These are phyloP conservation scores for Theretra japonica DNA, from an alignment of 2,888 invertebrate species.

Conservation along the genomic window DNA sequence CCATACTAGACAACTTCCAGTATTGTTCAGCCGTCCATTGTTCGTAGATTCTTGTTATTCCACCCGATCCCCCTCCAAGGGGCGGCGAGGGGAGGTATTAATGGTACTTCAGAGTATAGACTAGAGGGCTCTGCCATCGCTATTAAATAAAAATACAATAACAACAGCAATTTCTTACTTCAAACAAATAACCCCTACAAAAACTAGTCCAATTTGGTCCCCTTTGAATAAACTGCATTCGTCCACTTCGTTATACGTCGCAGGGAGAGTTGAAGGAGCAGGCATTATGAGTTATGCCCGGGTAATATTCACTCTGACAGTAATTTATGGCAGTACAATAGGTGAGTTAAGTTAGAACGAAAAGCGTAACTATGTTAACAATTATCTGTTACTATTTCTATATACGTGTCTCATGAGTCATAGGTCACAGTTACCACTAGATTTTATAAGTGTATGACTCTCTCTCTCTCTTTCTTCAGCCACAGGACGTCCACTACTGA, in stretches of 20 bases:
- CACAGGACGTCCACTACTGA: too few species aligned
- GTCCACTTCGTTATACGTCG: conserved; percentile 18
- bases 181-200: conserved; percentile 25
- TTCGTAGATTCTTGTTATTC: background rate
- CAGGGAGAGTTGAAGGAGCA: background rate
- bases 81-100: too few species aligned
- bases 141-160: conserved; percentile 14
- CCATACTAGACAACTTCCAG: too few species aligned
- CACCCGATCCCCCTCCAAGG: background rate
- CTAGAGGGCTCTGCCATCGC: background rate
- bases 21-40: too few species aligned
- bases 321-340: background rate
- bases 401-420: too few species aligned
- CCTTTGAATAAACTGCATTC: conserved; percentile 25
- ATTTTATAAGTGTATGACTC: too few species aligned
- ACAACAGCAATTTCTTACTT: conserved; percentile 13
- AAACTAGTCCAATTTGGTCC: conserved; percentile 26
- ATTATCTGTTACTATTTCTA: too few species aligned
- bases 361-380: too few species aligned
- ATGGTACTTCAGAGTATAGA: too few species aligned
- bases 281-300: background rate
- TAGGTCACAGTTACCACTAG: too few species aligned
- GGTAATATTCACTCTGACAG: background rate
- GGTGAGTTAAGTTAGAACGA: too few species aligned
- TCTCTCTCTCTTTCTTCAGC: too few species aligned